Percentiles rank a stretch among this genome's conserved stretches.
Evolutionary conservation across 1,140 invertebrate species (phyloP).

Genomic region (Cecropterus lyciades): DNA sequence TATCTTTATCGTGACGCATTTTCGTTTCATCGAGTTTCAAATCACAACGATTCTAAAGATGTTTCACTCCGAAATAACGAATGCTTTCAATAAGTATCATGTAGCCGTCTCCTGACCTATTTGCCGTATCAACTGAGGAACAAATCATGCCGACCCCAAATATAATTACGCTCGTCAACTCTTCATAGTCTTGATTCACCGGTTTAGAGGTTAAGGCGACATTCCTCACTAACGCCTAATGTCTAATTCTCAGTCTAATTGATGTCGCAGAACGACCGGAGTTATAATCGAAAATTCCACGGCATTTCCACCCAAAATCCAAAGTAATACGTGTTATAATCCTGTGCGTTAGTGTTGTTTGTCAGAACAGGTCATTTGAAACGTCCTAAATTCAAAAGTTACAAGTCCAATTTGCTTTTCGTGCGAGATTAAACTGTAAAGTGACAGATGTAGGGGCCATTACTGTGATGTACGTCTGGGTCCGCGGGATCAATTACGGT

Average conservation of each 20-base stretch:
- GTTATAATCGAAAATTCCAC: background rate
- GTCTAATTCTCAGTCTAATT: slow-evolving; percentile 17
- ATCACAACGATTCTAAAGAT: too few species aligned
- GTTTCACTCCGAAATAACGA: too few species aligned
- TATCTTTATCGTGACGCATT: too few species aligned
- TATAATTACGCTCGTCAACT: slow-evolving; percentile 23
- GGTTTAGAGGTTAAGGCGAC: slow-evolving; percentile 31
- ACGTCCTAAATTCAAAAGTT: slow-evolving; percentile 10
- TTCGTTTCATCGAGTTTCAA: too few species aligned
- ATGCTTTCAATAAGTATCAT: too few species aligned
- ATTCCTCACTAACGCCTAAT: slow-evolving; percentile 20
- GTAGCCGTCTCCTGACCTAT: background rate
- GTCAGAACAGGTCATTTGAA: slow-evolving; percentile 20
- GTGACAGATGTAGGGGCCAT: slow-evolving; percentile 18
- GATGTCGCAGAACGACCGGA: background rate
- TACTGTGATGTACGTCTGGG: slow-evolving; percentile 11
- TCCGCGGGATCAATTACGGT: slow-evolving; percentile 43
- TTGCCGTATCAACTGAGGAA: background rate
- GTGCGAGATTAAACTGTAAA: slow-evolving; percentile 10
- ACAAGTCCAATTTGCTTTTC: slow-evolving; percentile 12
- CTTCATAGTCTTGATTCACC: slow-evolving; percentile 23
- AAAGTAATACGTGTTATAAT: background rate
- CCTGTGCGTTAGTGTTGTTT: background rate
- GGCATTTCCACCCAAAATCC: background rate
- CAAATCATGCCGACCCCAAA: slow-evolving; percentile 18